Evolutionary conservation across 2,113 vertebrate species (phyloP).

Genomic region (Aldabrachelys gigantea): DNA sequence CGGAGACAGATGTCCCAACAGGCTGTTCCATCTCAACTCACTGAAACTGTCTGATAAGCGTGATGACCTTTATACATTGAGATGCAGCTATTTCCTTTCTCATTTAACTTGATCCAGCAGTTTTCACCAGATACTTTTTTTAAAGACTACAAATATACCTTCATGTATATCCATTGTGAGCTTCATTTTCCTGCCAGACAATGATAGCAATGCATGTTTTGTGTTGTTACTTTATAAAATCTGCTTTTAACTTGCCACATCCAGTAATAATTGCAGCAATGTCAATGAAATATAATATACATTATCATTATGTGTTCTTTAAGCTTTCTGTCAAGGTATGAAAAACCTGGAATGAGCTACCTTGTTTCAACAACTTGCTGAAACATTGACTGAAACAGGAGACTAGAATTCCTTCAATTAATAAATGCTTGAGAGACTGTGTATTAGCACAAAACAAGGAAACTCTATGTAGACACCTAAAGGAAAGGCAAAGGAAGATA

Average conservation of each 20-base stretch:
- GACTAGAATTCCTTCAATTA: neutral
- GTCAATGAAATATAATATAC: neutral
- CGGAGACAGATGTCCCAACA: neutral
- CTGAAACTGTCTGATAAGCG: neutral
- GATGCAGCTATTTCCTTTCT: neutral
- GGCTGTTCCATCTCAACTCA: neutral
- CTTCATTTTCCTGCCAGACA: neutral
- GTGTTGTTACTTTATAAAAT: neutral
- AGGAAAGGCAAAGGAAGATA: neutral
- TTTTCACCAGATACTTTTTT: neutral
- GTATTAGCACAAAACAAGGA: slow-evolving; percentile 13
- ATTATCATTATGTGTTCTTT: neutral
- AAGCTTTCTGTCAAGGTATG: neutral
- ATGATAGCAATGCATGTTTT: neutral
- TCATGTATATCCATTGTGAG: neutral
- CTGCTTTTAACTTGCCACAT: neutral
- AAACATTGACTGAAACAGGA: neutral
- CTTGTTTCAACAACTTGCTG: neutral
- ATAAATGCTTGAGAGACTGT: neutral
- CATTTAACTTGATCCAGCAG: neutral
- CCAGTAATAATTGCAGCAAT: neutral
- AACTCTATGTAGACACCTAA: neutral
- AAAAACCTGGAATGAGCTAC: slow-evolving; percentile 11
- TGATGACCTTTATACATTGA: neutral
- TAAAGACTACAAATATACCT: neutral